These are phyloP conservation scores for Sorex maritimensis DNA, from an alignment of 2,797 vertebrate species.

Conservation along the genomic window DNA sequence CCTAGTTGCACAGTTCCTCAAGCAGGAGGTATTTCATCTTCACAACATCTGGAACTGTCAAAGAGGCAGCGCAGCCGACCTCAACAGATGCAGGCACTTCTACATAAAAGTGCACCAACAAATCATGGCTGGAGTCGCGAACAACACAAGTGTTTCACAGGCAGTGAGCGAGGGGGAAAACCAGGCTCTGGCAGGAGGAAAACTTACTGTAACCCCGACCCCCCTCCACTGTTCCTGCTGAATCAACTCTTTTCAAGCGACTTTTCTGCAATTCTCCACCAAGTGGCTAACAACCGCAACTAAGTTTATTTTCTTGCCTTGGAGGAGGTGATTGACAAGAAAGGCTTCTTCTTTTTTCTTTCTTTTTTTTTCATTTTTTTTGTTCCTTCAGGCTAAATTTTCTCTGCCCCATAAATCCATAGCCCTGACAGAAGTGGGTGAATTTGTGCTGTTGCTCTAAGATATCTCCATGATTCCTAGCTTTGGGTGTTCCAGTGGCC, in stretches of 20 bases:
- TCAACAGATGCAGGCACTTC: slow-evolving; percentile 88
- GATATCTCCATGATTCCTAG: slow-evolving; percentile 84
- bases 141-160: slow-evolving; percentile 86
- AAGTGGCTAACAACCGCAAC: slow-evolving; percentile 69
- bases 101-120: slow-evolving; percentile 89
- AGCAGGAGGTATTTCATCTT: slow-evolving; percentile 91
- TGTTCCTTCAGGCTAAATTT: slow-evolving; percentile 80
- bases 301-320: slow-evolving; percentile 85
- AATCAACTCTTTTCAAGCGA: slow-evolving; percentile 62
- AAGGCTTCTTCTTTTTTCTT: slow-evolving; percentile 36
- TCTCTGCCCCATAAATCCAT: slow-evolving; percentile 86
- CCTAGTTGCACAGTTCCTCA: slow-evolving; percentile 87
- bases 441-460: slow-evolving; percentile 87
- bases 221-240: background rate
- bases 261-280: slow-evolving; percentile 75
- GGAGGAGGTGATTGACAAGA: slow-evolving; percentile 85
- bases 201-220: background rate
- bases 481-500: slow-evolving; percentile 85
- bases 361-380: background rate
- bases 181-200: slow-evolving; percentile 71
- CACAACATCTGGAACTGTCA: slow-evolving; percentile 91
- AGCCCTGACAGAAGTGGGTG: slow-evolving; percentile 86
- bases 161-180: slow-evolving; percentile 79
- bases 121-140: slow-evolving; percentile 86
- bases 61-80: slow-evolving; percentile 87